Conservation (phyloP, 1,140 invertebrate species). For the Streblospio benedicti region DNA sequence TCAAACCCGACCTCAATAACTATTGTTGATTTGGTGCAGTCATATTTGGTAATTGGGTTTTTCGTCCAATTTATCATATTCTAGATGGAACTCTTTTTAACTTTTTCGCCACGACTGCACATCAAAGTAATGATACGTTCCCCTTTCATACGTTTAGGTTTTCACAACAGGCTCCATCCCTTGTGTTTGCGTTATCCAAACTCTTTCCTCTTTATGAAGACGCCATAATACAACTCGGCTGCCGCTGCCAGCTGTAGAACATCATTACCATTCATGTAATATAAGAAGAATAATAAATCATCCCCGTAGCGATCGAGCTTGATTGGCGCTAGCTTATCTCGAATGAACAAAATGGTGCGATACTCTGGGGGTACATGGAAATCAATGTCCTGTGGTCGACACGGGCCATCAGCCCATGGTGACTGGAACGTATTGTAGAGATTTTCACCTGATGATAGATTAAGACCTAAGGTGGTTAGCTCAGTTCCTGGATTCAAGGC, state of each 20-base stretch:
- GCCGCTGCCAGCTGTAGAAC: conserved; percentile 92
- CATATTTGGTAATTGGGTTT: conserved; percentile 51
- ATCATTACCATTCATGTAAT: conserved; percentile 98
- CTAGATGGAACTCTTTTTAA: conserved; percentile 90
- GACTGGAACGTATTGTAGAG: conserved; percentile 73
- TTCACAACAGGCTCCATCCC: conserved; percentile 86
- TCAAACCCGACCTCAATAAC: background rate
- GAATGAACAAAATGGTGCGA: conserved; percentile 71
- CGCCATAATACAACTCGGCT: conserved; percentile 95
- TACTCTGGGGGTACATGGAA: conserved; percentile 98
- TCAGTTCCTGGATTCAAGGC: too few relatives aligned
- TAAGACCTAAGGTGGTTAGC: too few relatives aligned
- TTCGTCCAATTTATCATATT: conserved; percentile 93
- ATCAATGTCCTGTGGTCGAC: conserved; percentile 96
- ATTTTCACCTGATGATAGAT: too few relatives aligned
- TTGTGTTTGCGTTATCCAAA: conserved; percentile 96
- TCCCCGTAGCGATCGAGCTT: conserved; percentile 95
- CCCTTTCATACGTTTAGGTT: conserved; percentile 87
- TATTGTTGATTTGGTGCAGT: conserved; percentile 6
- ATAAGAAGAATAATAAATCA: conserved; percentile 97
- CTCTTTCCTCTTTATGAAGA: conserved; percentile 96
- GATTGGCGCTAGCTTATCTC: conserved; percentile 69
- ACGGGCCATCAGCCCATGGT: conserved; percentile 93
- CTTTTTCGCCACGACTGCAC: conserved; percentile 86
- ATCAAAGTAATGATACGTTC: conserved; percentile 98